Percentiles rank a stretch among this genome's conserved stretches.
phyloP scores from a whole-genome alignment of 2,888 invertebrate species.

The Zonitis immaculata region DNA sequence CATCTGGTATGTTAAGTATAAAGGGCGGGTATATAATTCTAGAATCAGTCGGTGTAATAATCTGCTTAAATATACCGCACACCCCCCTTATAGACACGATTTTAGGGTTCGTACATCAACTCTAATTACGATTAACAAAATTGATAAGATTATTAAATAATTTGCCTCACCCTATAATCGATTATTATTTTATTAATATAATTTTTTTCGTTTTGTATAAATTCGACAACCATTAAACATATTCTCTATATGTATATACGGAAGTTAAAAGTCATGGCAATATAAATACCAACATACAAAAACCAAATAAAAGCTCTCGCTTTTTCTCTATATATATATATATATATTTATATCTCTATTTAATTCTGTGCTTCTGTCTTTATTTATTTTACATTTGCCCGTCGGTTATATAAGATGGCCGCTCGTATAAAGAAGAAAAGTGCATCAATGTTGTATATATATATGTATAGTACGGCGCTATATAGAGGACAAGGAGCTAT shows the following conservation, averaged over 20 bases:
- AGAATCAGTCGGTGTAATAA: constrained; percentile 38
- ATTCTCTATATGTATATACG: too few relatives aligned
- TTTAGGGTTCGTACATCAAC: constrained; percentile 30
- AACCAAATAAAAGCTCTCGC: constrained; percentile 30
- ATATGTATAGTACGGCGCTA: constrained; percentile 31
- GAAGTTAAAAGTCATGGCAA: constrained; percentile 20
- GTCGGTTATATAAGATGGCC: too few relatives aligned
- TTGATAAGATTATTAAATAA: constrained; percentile 26
- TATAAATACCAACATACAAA: constrained; percentile 11
- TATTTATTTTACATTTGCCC: too few relatives aligned
- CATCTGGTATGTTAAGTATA: constrained; percentile 32
- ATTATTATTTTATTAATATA: too few relatives aligned
- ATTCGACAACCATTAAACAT: constrained; percentile 13
- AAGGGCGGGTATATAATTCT: constrained; percentile 29
- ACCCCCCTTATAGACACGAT: constrained; percentile 30
- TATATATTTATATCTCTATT: too few relatives aligned
- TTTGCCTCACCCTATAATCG: constrained; percentile 13
- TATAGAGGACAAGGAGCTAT: constrained; percentile 44
- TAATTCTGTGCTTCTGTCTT: too few relatives aligned
- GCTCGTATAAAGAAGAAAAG: too few relatives aligned
- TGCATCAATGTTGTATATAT: constrained; percentile 40
- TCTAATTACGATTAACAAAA: constrained; percentile 26
- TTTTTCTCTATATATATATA: too few relatives aligned
- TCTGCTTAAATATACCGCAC: constrained; percentile 40
- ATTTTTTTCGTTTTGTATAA: neutral